Evolutionary conservation across 2,113 vertebrate genomes (phyloP), one percentile per base, ranked within the genome.

Genomic region (Willisornis vidua): DNA sequence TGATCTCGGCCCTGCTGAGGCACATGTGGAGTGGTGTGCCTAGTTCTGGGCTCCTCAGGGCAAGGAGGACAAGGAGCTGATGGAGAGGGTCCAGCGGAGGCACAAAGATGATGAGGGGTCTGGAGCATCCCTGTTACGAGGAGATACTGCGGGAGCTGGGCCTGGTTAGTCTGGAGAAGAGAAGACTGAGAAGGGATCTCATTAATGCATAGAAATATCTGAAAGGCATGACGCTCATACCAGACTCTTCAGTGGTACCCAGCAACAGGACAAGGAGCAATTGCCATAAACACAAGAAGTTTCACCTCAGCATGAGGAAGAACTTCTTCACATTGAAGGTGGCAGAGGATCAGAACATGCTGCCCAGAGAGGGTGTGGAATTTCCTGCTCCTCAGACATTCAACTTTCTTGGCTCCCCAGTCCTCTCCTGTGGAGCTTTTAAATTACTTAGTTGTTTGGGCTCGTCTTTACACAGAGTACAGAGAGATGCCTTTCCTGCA

Each of bases 1-100:
- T 6, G 17, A 3, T 12, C 10, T 6, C n/a, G 14, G 28, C 49
- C n/a, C 11, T 1, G 2, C 20, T 16, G 16, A 26, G 48, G 26
- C 55, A 8, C 6, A 10, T 3, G 3, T 8, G 54, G 8, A 6
- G 54, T 2, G 65, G 17, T 15, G 58, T 16, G 48, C 12, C 3
- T 57, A 1, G 66, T 19, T 24, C 28, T 2, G 15, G 39, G 59
- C 29, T 66, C 29, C 82, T 15, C 51, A 1, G 67, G 4, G 0
- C 31, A 1, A 3, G 19, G 3, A 43, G 19, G 67, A 15, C 24
- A 8, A 73, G 20, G 75, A 58, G 43, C 4, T 49, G 67, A 58
- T 22, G 74, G 57, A 28, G 39, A n/a, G 7, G 23, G 12, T 7
- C 33, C 73, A 31, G 55, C 14, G 1, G 11, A 13, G 46, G 18